Conservation (phyloP, 2,113 vertebrate species). For the Equus quagga region DNA sequence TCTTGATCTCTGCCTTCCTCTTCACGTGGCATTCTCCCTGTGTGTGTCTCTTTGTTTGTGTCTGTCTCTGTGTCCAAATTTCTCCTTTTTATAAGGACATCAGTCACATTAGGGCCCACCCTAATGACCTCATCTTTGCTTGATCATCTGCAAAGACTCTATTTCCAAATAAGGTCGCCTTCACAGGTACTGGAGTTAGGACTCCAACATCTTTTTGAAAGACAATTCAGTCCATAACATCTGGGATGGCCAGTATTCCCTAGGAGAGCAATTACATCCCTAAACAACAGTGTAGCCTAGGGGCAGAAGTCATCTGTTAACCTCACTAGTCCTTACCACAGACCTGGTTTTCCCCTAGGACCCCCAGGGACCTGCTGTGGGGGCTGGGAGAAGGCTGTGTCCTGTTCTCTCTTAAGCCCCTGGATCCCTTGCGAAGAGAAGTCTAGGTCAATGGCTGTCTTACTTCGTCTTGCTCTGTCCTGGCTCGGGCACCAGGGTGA, state of each 20-base stretch:
- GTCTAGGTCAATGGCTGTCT: not conserved
- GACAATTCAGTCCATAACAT: not conserved
- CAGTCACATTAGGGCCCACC: not conserved
- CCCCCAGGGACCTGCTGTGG: fast-evolving
- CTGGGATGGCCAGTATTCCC: not conserved
- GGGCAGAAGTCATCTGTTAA: not conserved
- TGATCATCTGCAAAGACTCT: not conserved
- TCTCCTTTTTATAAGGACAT: too few species aligned
- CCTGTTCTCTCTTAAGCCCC: not conserved
- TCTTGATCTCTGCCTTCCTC: not conserved
- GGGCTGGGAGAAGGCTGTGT: not conserved
- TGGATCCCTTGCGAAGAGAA: not conserved
- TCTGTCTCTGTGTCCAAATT: not conserved
- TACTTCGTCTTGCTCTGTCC: too few species aligned
- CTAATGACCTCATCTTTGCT: not conserved
- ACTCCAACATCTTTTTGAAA: not conserved
- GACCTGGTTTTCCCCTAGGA: not conserved
- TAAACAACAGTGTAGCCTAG: not conserved
- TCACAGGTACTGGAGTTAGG: too few species aligned
- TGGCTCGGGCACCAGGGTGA: not conserved
- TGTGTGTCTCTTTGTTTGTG: too few species aligned
- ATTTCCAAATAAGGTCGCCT: not conserved
- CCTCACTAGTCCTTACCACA: not conserved
- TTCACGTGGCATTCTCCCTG: too few species aligned
- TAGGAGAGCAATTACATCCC: not conserved